Evolutionary conservation across 2,888 invertebrate genomes (phyloP).

Genomic region (Acrobeloides nanus): DNA sequence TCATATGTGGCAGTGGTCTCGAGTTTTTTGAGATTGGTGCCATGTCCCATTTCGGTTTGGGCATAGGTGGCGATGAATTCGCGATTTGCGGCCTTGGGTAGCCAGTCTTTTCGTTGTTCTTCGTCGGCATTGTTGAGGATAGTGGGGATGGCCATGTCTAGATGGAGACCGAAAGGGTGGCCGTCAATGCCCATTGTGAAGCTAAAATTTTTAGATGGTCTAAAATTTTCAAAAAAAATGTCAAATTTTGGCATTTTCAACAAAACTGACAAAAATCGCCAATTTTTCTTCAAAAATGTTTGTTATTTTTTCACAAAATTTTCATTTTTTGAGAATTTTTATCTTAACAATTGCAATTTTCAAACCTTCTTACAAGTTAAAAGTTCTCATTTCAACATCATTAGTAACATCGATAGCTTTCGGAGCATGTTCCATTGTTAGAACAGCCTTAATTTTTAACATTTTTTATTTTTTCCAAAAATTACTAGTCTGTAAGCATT

Average conservation of each 20-base stretch:
- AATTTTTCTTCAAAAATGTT: too few species aligned
- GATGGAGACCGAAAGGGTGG: conserved; percentile 62
- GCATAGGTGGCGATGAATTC: conserved; percentile 87
- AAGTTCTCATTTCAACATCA: too few species aligned
- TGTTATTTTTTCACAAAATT: too few species aligned
- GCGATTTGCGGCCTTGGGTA: conserved; percentile 71
- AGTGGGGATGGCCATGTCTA: conserved; percentile 84
- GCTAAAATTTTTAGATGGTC: too few species aligned
- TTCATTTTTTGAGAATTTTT: too few species aligned
- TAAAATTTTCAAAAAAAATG: too few species aligned
- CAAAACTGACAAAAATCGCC: too few species aligned
- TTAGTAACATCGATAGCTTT: conserved; percentile 48
- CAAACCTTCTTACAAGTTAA: too few species aligned
- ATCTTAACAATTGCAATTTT: too few species aligned
- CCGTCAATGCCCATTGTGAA: conserved; percentile 7
- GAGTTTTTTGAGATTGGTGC: conserved; percentile 72
- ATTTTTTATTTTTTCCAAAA: conserved; percentile 30
- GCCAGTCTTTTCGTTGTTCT: conserved; percentile 81
- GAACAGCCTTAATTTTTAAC: conserved; percentile 30
- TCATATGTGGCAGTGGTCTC: conserved; percentile 91
- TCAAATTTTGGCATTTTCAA: too few species aligned
- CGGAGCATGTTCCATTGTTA: conserved; percentile 38
- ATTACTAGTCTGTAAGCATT: too few species aligned
- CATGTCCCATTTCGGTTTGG: conserved; percentile 93
- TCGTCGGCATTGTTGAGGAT: conserved; percentile 78